Evolutionary conservation across 2,888 invertebrate genomes (phyloP), one percentile per base, ranked within the genome.

Genomic region (Diplolepis rosae): DNA sequence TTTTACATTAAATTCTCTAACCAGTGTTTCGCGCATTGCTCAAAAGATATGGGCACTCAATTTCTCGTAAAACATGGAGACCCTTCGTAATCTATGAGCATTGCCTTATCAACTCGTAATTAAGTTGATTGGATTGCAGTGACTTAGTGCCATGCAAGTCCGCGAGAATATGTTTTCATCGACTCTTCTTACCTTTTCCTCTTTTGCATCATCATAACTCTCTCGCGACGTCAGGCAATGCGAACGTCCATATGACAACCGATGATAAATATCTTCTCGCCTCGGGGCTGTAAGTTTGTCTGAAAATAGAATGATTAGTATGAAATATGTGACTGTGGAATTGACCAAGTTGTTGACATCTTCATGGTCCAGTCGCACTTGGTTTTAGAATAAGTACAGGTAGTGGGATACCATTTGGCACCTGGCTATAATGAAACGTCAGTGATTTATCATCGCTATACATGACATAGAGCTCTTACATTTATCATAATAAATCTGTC

Each of bases 381-480:
- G 11, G 35, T 61, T 24, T n/a, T 24, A 24, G 56, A 24, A 15
- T 54, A 39, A n/a, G 11, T 35, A 24, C 22, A 35, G 13, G 56
- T 24, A 24, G 24, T 61, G 56, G 39, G 35, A 35, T 61, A 24
- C 56, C 56, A 61, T 61, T 61, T 61, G 56, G 56, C 56, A 61
- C 56, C 56, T 61, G 56, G 35, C 22, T 61, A 24, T 61, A 61
- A 61, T 39, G 39, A 61, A 61, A 35, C n/a, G 24, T 61, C 56
- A 61, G 24, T 35, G n/a, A 61, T 61, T 61, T 61, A 61, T 61
- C 56, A 61, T 61, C 35, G 35, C 32, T n/a, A 24, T 24, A 61
- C 35, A 39, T 39, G 56, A 61, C 39, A n/a, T 39, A 61, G 56
- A 15, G 35, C n/a, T 13, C 35, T 32, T n/a, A 24, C 39, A 24